Evolutionary conservation across 2,113 vertebrate species (phyloP), one percentile per base, ranked within the genome.

Genomic region (Cygnus atratus): DNA sequence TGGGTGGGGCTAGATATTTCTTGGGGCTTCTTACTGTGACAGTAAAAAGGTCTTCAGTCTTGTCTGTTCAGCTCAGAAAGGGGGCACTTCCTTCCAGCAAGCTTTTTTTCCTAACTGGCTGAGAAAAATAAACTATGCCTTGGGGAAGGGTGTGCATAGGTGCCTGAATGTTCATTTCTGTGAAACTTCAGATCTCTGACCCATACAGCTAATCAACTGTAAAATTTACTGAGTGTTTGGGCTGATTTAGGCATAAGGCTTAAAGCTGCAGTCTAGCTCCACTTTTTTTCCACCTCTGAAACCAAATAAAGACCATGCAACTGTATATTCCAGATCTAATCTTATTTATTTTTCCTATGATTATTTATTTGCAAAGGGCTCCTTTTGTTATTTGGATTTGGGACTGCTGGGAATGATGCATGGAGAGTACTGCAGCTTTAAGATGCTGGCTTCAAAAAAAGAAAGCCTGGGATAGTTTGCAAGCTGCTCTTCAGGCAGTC

Each of bases 281-380:
- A 76, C 87, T 91, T 94, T 95, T 74, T 96, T 94, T 95, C 92
- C 93, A 72, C 84, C 90, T 94, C 91, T 93, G 93, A 96, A 97
- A 97, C 96, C 95, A 96, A 97, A 97, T 97, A 96, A 97, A 97
- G 93, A 93, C 90, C 80, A 52, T 79, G 66, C 74, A 95, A 96
- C 91, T 96, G 81, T 97, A 94, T 87, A 94, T 82, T 91, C 87
- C 73, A 84, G 81, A 88, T 84, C 73, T 54, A 92, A 92, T 94
- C 78, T 93, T 97, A 93, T 96, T 97, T 97, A 97, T 96, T 96
- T 81, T 82, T 78, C 86, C 66, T 78, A 85, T 39, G 59, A 71
- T 95, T 96, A 96, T 97, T 97, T 97, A 97, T 97, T 97, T 88
- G 88, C 84, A 92, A 97, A 96, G 93, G 92, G 87, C 88, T 97